Conservation (phyloP, 2,888 invertebrate genomes). For the Platycnemis pennipes region DNA sequence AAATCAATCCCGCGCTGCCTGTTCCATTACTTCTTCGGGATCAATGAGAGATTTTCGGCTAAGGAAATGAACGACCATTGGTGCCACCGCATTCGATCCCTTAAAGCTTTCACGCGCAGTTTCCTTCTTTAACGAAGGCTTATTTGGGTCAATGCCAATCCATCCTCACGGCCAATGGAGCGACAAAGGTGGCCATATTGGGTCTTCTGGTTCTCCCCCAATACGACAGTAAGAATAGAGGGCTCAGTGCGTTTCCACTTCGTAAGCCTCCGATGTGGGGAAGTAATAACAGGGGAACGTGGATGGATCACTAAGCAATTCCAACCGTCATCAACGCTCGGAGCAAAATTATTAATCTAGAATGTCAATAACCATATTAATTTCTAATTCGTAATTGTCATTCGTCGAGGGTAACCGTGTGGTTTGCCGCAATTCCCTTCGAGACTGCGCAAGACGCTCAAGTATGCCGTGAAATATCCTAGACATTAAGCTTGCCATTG, state of each 20-base stretch:
- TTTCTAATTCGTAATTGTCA: not conserved
- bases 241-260: not conserved
- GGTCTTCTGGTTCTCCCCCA: not conserved
- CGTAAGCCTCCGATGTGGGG: not conserved
- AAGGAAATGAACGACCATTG: not conserved
- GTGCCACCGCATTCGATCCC: not conserved
- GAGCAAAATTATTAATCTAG: not conserved
- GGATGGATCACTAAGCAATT: not conserved
- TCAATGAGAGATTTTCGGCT: not conserved
- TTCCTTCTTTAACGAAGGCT: not conserved
- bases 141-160: conserved; percentile 12
- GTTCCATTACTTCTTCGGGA: not conserved
- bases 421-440: not conserved
- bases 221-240: not conserved
- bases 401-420: not conserved
- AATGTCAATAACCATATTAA: not conserved
- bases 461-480: not conserved
- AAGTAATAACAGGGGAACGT: not conserved
- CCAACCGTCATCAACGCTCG: not conserved
- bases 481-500: not conserved
- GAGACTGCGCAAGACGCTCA: not conserved
- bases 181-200: too few relatives aligned
- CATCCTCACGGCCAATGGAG: not conserved
- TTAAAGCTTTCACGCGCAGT: not conserved
- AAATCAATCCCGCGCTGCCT: not conserved